Conservation (phyloP, 2,113 vertebrate genomes). For the Hippocampus mohnikei region DNA sequence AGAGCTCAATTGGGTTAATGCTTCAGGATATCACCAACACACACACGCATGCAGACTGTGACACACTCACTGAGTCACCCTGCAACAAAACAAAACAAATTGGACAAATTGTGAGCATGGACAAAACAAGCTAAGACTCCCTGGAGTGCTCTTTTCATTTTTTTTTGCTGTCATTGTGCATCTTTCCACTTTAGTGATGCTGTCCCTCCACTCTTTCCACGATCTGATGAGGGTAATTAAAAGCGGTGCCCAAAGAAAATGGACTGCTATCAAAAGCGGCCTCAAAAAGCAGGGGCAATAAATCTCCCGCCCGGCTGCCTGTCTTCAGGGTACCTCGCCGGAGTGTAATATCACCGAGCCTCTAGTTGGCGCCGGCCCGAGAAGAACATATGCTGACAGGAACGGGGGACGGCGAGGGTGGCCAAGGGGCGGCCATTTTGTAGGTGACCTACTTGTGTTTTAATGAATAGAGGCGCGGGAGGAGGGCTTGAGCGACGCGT, state of each 20-base stretch:
- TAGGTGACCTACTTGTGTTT: slow-evolving; percentile 68
- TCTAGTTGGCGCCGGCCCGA: slow-evolving; percentile 46
- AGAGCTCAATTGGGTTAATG: slow-evolving; percentile 39
- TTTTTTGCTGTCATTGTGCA: slow-evolving; percentile 26
- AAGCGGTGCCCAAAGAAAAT: slow-evolving; percentile 49
- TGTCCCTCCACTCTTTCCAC: slow-evolving; percentile 49
- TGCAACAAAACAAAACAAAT: slow-evolving; percentile 37
- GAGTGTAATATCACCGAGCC: slow-evolving; percentile 58
- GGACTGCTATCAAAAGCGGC: slow-evolving; percentile 45
- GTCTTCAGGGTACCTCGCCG: slow-evolving; percentile 53
- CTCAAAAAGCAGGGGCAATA: slow-evolving; percentile 50
- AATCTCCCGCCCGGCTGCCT: slow-evolving; percentile 45
- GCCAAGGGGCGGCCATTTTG: slow-evolving; percentile 64
- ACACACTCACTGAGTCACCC: slow-evolving; percentile 5
- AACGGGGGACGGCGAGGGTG: slow-evolving; percentile 48
- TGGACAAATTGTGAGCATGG: slow-evolving; percentile 34
- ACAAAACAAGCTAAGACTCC: slow-evolving; percentile 8
- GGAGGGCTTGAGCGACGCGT: slow-evolving; percentile 12
- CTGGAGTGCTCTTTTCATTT: background rate
- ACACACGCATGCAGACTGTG: background rate
- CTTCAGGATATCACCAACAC: slow-evolving; percentile 24
- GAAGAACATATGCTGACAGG: slow-evolving; percentile 69
- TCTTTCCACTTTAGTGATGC: slow-evolving; percentile 62
- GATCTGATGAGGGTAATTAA: slow-evolving; percentile 69
- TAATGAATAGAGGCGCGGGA: slow-evolving; percentile 52